Percentiles rank a stretch among this genome's conserved stretches.
Evolutionary conservation across 2,888 invertebrate genomes (phyloP).

Genomic region (Sphinx pinastri): DNA sequence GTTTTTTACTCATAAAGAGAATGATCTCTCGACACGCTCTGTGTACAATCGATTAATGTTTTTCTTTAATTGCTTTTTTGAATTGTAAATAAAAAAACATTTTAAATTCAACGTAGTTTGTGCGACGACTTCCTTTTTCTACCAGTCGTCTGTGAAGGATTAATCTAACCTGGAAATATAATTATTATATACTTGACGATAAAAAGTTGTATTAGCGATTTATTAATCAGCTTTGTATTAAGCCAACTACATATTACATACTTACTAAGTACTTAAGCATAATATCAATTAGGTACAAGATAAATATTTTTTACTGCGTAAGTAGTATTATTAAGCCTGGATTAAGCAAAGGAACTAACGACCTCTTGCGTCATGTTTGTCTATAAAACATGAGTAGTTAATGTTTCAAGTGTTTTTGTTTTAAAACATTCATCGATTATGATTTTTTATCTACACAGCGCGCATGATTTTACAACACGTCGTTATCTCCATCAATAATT

Average conservation of each 20-base stretch:
- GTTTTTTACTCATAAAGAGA: constrained; percentile 44
- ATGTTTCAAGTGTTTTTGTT: not conserved
- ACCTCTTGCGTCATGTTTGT: constrained; percentile 9
- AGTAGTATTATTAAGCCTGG: too few species aligned
- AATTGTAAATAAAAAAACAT: constrained; percentile 38
- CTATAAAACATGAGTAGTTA: not conserved
- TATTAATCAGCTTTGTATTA: not conserved
- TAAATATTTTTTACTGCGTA: not conserved
- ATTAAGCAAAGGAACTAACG: constrained; percentile 6
- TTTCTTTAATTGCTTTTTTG: constrained; percentile 48
- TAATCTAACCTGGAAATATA: constrained; percentile 45
- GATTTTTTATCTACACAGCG: not conserved
- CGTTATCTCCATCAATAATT: constrained; percentile 21
- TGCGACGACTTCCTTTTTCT: constrained; percentile 51
- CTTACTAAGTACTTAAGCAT: not conserved
- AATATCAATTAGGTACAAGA: not conserved
- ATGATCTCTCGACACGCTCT: constrained; percentile 45
- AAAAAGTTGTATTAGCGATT: not conserved
- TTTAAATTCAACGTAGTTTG: constrained; percentile 46
- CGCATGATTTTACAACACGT: not conserved
- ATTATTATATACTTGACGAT: constrained; percentile 14
- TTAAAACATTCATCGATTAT: not conserved
- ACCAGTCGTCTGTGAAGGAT: constrained; percentile 53
- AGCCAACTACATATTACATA: not conserved
- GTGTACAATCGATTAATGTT: constrained; percentile 49